Evolutionary conservation across 2,888 invertebrate genomes (phyloP), one percentile per base, ranked within the genome.

Genomic region (Ceratothoa steindachneri): DNA sequence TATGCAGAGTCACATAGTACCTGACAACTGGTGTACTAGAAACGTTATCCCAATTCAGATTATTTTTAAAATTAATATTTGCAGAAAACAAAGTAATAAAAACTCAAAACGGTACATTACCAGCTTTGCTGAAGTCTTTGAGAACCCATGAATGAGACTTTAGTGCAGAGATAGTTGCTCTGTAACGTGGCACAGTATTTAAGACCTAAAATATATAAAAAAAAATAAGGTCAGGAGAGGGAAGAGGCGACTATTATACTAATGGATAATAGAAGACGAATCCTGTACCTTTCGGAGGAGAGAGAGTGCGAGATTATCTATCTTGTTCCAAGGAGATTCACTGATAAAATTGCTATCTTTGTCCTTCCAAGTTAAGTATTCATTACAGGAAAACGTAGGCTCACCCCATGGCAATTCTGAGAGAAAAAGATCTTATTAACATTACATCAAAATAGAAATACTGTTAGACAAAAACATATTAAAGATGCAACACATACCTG

Each of bases 371-470:
- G 88, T 87, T 66, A 86, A 85, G 85, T 89, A 97, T 82, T 94
- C 93, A 77, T 85, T 82, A 83, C 91, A 93, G 27, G 87, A 86
- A 67, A 84, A 83, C 74, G 88, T 86, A 4, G 97, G 92, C 83
- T 92, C 90, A 86, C 95, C 93, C 98, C 98, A 98, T 64, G 98
- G 97, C 82, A 98, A 85, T 86, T 97, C 97, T 95, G 85, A 22
- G 12, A 27, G 22, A n/a, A 65, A 74, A 64, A 64, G 41, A 28
- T 5, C 15, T 30, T 51, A 7, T 30, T 82, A 82, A n/a, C n/a
- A 81, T 81, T 81, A 82, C 81, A 81, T 80, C 80, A 81, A 81
- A 81, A 98, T 64, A 97, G 97, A 82, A 98, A 85, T 86, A 97
- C 97, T 95, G 85, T 22, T 3, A 27, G 22, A n/a, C 53, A 74